Conservation (phyloP, 2,113 vertebrate species). For the Bos javanicus region DNA sequence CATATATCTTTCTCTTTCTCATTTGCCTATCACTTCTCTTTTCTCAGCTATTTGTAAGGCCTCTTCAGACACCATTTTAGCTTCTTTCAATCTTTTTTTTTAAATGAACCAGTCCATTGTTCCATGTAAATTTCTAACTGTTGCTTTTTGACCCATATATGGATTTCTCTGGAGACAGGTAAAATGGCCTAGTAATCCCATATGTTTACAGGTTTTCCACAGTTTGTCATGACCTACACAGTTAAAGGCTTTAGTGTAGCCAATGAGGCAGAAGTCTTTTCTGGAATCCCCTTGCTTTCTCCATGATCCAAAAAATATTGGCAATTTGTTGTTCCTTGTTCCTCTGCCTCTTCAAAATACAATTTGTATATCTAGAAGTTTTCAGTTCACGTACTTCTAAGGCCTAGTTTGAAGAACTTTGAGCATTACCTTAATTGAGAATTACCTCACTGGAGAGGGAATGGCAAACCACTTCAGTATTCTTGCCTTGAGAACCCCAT, state of each 20-base stretch:
- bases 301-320: neutral
- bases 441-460: too few species aligned
- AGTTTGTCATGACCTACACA: neutral
- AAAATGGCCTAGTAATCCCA: neutral
- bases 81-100: neutral
- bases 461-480: too few species aligned
- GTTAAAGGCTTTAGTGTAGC: neutral
- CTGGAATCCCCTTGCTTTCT: neutral
- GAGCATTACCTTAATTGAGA: too few species aligned
- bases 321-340: neutral
- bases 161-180: neutral
- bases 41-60: neutral
- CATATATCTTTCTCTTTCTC: neutral
- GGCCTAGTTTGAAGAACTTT: neutral
- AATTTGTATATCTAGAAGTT: neutral
- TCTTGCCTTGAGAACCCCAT: too few species aligned
- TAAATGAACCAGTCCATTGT: neutral
- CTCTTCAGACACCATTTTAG: neutral
- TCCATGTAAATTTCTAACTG: neutral
- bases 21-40: neutral
- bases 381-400: neutral
- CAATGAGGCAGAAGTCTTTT: neutral
- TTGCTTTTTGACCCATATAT: neutral
- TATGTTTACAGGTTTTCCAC: neutral
- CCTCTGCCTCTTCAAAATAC: neutral